Evolutionary conservation across 2,797 vertebrate species (phyloP).

Genomic region (Hemibagrus guttatus): DNA sequence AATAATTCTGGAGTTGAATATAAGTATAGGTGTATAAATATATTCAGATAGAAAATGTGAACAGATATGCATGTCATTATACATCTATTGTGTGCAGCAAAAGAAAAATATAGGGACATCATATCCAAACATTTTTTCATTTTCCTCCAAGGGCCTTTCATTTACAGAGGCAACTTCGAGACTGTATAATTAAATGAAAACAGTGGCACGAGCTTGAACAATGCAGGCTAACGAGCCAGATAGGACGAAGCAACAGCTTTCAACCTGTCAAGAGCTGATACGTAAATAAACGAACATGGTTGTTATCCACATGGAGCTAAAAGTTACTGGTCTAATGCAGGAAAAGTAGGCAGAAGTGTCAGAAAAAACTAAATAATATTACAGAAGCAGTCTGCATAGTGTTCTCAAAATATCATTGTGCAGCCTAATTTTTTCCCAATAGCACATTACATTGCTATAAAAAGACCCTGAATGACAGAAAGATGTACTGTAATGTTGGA

Average conservation of each 20-base stretch:
- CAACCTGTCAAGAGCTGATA: constrained; percentile 61
- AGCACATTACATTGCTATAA: constrained; percentile 26
- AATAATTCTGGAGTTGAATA: not conserved
- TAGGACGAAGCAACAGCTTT: constrained; percentile 49
- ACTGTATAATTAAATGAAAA: constrained; percentile 68
- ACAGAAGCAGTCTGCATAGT: constrained; percentile 8
- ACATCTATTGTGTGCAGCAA: constrained; percentile 16
- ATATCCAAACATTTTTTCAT: constrained; percentile 38
- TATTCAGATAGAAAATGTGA: constrained; percentile 1
- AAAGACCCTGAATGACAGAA: constrained; percentile 33
- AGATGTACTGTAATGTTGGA: constrained; percentile 17
- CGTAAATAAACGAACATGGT: constrained; percentile 61
- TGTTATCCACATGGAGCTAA: constrained; percentile 52
- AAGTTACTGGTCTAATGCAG: constrained; percentile 27
- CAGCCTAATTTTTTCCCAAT: constrained; percentile 26
- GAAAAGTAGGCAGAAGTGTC: constrained; percentile 19
- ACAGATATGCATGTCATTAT: constrained; percentile 2
- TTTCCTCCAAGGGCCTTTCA: constrained; percentile 60
- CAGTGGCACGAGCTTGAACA: constrained; percentile 59
- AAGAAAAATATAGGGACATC: constrained; percentile 23
- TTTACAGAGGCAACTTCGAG: constrained; percentile 57
- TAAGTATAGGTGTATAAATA: not conserved
- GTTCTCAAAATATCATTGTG: constrained; percentile 23
- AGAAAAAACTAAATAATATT: constrained; percentile 39
- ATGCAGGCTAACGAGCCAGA: constrained; percentile 62